Evolutionary conservation across 1,140 invertebrate genomes (phyloP).

Genomic region (Penaeus indicus): DNA sequence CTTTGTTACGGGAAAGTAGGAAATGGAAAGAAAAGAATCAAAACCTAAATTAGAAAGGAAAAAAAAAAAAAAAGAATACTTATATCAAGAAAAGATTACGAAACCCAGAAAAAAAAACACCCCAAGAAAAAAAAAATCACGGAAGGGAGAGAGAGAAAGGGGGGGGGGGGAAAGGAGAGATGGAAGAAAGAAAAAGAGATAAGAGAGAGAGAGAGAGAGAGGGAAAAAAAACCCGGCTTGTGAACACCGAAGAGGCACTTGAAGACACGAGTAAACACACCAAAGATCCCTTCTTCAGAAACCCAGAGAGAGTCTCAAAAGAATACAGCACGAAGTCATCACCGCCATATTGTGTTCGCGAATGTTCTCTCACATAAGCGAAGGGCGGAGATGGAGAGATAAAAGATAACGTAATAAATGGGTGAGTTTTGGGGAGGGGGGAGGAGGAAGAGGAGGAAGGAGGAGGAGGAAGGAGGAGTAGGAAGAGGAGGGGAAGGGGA

Average conservation of each 20-base stretch:
- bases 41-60: no score
- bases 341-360: no score
- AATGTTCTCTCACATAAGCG: background rate
- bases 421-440: background rate
- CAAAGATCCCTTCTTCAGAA: no score
- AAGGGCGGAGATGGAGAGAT: slow-evolving; percentile 17
- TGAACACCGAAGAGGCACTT: no score
- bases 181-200: background rate
- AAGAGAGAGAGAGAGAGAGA: background rate
- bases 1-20: background rate
- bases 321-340: no score
- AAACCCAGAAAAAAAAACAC: background rate
- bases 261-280: no score
- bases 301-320: no score
- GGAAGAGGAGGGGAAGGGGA: background rate
- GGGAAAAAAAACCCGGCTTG: background rate
- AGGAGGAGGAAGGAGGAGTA: background rate
- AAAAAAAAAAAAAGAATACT: no score
- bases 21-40: background rate
- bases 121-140: background rate
- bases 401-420: no score
- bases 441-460: background rate
- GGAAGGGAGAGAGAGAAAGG: no score
- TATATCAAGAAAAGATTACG: no score
- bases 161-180: no score